Conservation (phyloP, 2,888 invertebrate species). For the Hirudinaria manillensis region DNA sequence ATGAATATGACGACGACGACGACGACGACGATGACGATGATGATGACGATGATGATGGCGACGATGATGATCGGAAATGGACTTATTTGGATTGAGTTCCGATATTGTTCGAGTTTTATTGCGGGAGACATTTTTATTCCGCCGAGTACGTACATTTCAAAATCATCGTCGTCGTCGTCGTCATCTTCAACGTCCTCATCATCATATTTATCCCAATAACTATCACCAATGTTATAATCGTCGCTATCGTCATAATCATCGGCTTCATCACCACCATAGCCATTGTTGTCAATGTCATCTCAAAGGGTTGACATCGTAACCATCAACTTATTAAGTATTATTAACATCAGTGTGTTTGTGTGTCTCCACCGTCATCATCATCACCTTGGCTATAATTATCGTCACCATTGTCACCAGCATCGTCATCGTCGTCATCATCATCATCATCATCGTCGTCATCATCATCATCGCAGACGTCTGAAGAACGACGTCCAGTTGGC, state of each 20-base stretch:
- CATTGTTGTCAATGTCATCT: too few relatives aligned
- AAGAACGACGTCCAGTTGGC: slow-evolving; percentile 4
- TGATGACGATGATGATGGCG: slow-evolving; percentile 17
- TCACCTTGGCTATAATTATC: slow-evolving; percentile 1
- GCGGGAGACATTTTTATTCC: too few relatives aligned
- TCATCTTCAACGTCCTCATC: slow-evolving; percentile 11
- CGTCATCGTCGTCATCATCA: slow-evolving; percentile 21
- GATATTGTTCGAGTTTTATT: too few relatives aligned
- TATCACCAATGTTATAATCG: slow-evolving; percentile 7
- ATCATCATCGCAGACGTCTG: slow-evolving; percentile 7
- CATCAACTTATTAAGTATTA: not conserved
- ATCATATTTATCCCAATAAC: not conserved
- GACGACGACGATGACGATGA: slow-evolving; percentile 9
- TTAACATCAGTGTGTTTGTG: slow-evolving; percentile 6
- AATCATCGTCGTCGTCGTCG: slow-evolving; percentile 17
- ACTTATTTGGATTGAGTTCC: too few relatives aligned
- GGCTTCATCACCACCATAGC: not conserved
- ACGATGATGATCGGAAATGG: slow-evolving; percentile 1
- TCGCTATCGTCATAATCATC: slow-evolving; percentile 13
- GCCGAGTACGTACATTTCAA: not conserved
- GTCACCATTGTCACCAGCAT: slow-evolving; percentile 17
- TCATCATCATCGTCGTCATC: slow-evolving; percentile 18
- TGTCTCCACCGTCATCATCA: slow-evolving; percentile 1
- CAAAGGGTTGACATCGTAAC: slow-evolving; percentile 1
- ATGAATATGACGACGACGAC: not conserved